These are phyloP conservation scores for Tenualosa thibaudeaui DNA, from an alignment of 2,797 vertebrate genomes.

Conservation along the genomic window DNA sequence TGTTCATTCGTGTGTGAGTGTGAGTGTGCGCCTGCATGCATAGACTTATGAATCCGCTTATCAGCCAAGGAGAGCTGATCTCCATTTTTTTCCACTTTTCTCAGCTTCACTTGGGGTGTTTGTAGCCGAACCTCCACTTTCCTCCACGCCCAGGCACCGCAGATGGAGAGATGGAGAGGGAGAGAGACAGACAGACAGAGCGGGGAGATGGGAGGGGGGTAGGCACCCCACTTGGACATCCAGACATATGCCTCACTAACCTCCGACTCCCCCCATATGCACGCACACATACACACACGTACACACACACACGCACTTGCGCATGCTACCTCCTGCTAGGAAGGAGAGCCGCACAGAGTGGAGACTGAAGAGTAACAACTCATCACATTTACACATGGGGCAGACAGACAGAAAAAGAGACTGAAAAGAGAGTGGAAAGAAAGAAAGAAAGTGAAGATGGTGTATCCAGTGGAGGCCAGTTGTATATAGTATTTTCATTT, in stretches of 20 bases:
- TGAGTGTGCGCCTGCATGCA: conserved; percentile 31
- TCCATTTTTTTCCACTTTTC: conserved; percentile 24
- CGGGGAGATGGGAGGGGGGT: conserved; percentile 8
- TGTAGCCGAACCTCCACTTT: conserved; percentile 31
- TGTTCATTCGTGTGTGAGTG: conserved; percentile 8
- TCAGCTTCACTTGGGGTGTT: conserved; percentile 18
- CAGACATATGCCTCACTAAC: conserved; percentile 22
- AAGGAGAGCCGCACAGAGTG: neutral
- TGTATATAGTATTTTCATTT: neutral
- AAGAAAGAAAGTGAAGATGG: neutral
- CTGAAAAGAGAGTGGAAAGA: no score
- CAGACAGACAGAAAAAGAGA: neutral
- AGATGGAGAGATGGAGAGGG: conserved; percentile 10
- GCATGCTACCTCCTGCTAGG: conserved; percentile 4
- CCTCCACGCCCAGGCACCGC: conserved; percentile 28
- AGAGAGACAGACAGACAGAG: conserved; percentile 41
- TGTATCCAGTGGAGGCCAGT: neutral
- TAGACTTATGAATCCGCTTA: conserved; percentile 33
- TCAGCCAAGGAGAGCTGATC: conserved; percentile 21
- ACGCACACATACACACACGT: neutral
- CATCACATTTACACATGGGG: conserved; percentile 9
- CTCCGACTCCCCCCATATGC: conserved; percentile 3
- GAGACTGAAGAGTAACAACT: conserved; percentile 23
- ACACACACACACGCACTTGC: neutral
- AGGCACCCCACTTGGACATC: conserved; percentile 18